A percentile compares a stretch with the other conserved stretches of the same genome.
Conservation (phyloP, 2,113 vertebrate genomes). For the Ariopsis seemanni region DNA sequence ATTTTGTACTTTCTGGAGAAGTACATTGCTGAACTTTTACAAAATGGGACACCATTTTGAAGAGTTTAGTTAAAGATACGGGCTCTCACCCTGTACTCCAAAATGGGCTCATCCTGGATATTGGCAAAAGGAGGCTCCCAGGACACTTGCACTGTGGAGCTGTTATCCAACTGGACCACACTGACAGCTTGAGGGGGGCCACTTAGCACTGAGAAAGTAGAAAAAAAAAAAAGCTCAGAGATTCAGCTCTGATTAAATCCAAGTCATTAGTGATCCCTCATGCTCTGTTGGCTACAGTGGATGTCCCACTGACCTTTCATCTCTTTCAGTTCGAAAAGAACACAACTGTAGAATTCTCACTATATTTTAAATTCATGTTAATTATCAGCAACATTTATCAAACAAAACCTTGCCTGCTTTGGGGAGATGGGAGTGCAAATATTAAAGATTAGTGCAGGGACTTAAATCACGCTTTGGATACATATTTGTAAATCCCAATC, state of each 20-base stretch:
- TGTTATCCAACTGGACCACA: constrained; percentile 83
- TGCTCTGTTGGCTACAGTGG: not conserved
- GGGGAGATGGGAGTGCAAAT: not conserved
- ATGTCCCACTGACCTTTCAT: not conserved
- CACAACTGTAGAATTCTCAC: not conserved
- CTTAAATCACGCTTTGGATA: not conserved
- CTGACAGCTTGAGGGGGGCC: constrained; percentile 82
- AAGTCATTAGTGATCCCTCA: not conserved
- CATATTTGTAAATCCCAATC: not conserved
- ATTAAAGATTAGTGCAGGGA: not conserved
- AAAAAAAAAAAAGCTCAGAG: not conserved
- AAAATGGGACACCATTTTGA: not conserved
- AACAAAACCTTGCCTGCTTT: not conserved
- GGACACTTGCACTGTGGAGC: constrained; percentile 85
- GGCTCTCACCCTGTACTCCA: constrained; percentile 82
- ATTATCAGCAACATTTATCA: not conserved
- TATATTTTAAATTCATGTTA: not conserved
- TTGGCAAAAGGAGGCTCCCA: constrained; percentile 86
- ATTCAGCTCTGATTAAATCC: not conserved
- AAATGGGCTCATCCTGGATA: constrained; percentile 82
- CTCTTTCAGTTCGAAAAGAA: not conserved
- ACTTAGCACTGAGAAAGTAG: constrained; percentile 74
- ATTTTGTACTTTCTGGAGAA: no score
- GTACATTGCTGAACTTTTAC: not conserved
- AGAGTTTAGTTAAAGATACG: not conserved